A percentile compares a stretch with the other conserved stretches of the same genome.
phyloP scores from a whole-genome alignment of 2,888 invertebrate species.

The Antheraea yamamai region DNA sequence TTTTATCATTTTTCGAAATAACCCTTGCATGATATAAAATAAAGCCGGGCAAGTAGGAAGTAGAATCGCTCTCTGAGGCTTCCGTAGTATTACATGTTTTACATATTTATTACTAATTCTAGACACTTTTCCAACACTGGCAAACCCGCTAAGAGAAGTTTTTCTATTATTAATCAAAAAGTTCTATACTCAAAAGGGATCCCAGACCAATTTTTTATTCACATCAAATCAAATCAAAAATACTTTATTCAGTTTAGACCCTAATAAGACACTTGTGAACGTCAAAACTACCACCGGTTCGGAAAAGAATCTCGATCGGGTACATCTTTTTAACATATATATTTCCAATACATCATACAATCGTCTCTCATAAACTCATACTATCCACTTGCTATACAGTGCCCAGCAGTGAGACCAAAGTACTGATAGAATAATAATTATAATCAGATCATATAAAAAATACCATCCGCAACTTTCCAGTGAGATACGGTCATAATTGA shows the following conservation, averaged over 20 bases:
- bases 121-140: background rate
- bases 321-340: no score
- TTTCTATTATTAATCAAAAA: background rate
- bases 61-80: no score
- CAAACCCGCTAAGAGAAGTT: background rate
- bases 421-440: background rate
- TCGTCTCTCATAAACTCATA: background rate
- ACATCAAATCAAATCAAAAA: no score
- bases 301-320: no score
- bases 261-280: no score
- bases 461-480: background rate
- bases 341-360: background rate
- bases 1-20: no score
- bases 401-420: background rate
- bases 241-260: no score
- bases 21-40: no score
- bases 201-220: no score
- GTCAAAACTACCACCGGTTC: no score
- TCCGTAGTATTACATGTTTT: no score
- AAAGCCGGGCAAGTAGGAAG: no score
- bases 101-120: background rate
- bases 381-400: background rate
- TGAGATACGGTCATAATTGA: background rate
- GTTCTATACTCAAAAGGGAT: background rate
- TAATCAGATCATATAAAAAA: background rate